Evolutionary conservation across 2,113 vertebrate species (phyloP).

Genomic region (Lagopus leucura): DNA sequence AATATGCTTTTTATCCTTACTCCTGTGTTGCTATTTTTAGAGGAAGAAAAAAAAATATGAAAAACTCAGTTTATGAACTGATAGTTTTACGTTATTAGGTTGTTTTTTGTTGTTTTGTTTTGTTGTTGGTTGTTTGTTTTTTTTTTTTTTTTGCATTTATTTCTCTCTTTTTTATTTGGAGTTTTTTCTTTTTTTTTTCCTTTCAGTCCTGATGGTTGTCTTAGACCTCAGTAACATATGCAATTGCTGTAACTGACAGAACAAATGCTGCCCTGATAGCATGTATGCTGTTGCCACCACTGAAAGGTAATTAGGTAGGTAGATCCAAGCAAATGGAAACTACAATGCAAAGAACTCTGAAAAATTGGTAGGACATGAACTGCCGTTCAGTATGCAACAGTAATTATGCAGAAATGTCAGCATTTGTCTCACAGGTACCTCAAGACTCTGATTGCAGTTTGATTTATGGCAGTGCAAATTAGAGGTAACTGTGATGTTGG

Average conservation of each 20-base stretch:
- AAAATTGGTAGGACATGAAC: not conserved
- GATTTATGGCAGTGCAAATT: conserved; percentile 14
- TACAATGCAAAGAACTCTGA: conserved; percentile 3
- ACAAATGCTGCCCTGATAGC: not conserved
- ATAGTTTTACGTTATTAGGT: not conserved
- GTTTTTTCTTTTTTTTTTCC: not conserved
- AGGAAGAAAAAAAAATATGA: not conserved
- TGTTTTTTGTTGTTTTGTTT: no score
- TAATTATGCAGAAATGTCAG: not conserved
- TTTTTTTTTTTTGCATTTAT: not conserved
- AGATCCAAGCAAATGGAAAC: not conserved
- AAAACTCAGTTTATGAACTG: not conserved
- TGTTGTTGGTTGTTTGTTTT: no score
- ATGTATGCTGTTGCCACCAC: not conserved
- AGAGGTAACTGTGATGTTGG: not conserved
- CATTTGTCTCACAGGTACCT: not conserved
- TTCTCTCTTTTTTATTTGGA: not conserved
- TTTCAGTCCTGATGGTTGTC: not conserved
- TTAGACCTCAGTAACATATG: not conserved
- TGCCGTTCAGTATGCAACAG: not conserved
- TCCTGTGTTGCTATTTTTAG: rapidly evolving
- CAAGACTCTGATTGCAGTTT: not conserved
- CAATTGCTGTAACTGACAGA: not conserved
- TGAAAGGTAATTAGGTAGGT: conserved; percentile 37
- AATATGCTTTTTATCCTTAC: not conserved